Evolutionary conservation across 2,113 vertebrate species (phyloP).

Genomic region (Anolis carolinensis): DNA sequence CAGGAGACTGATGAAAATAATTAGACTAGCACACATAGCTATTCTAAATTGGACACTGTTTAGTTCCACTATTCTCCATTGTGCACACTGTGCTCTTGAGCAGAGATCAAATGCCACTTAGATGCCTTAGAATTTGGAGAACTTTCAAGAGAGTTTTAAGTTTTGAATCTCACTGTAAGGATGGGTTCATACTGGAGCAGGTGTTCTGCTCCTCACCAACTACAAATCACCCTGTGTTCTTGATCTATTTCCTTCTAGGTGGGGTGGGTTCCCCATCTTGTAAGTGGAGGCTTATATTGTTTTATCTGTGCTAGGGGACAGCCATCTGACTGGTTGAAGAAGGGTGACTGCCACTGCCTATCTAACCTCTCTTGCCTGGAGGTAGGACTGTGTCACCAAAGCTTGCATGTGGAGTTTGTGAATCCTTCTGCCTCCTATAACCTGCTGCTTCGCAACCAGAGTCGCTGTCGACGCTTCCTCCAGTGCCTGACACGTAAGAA

Average conservation of each 20-base stretch:
- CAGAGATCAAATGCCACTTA: not conserved
- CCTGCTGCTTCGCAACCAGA: conserved; percentile 83
- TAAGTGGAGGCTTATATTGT: not conserved
- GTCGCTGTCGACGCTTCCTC: conserved; percentile 84
- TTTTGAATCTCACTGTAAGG: no score
- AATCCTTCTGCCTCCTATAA: conserved; percentile 81
- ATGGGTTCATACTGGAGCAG: no score
- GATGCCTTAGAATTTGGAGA: no score
- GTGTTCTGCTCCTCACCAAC: no score
- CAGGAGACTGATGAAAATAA: not conserved
- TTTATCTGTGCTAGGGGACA: conserved; percentile 75
- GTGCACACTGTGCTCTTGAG: not conserved
- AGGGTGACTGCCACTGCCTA: conserved; percentile 78
- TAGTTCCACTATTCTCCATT: not conserved
- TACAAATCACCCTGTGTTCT: not conserved
- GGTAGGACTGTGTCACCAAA: conserved; percentile 87
- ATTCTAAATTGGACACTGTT: not conserved
- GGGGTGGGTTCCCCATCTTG: not conserved
- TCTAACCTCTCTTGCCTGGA: conserved; percentile 85
- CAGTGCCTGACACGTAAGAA: conserved; percentile 81
- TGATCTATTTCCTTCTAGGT: not conserved
- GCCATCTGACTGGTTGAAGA: conserved; percentile 87
- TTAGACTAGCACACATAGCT: not conserved
- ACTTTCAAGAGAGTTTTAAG: no score
- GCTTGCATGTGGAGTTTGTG: conserved; percentile 85